Conservation (phyloP, 2,113 vertebrate species). For the Ia io region DNA sequence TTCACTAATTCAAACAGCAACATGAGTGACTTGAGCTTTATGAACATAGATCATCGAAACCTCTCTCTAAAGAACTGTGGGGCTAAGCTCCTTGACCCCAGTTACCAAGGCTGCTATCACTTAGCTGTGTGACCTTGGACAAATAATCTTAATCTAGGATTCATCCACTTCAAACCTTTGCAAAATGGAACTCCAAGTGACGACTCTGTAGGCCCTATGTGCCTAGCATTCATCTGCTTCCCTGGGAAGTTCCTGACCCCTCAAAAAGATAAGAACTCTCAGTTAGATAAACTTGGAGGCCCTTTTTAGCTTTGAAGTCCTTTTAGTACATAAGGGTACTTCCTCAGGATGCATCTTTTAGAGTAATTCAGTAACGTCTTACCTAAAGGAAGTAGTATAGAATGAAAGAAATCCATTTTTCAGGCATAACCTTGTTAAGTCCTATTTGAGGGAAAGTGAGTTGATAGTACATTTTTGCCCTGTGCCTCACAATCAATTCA, state of each 20-base stretch:
- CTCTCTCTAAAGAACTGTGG: neutral
- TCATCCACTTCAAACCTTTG: neutral
- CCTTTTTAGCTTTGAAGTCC: neutral
- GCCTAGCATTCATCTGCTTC: neutral
- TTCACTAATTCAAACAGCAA: neutral
- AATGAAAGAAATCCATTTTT: neutral
- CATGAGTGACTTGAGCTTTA: neutral
- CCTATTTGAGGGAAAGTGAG: neutral
- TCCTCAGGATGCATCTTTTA: neutral
- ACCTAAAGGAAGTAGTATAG: neutral
- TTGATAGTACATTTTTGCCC: neutral
- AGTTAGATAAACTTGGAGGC: neutral
- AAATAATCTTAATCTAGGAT: neutral
- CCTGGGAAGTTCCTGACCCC: neutral
- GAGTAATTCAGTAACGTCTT: neutral
- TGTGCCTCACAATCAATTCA: neutral
- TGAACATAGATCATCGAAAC: neutral
- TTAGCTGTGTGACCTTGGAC: neutral
- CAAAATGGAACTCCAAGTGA: neutral
- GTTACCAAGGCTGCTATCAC: neutral
- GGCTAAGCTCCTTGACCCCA: neutral
- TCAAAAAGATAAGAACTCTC: neutral
- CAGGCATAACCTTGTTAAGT: neutral
- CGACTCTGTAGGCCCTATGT: neutral
- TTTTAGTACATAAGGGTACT: neutral